Base-by-base conservation (phyloP, 2,797 vertebrate species). In the Oreortyx pictus region DNA sequence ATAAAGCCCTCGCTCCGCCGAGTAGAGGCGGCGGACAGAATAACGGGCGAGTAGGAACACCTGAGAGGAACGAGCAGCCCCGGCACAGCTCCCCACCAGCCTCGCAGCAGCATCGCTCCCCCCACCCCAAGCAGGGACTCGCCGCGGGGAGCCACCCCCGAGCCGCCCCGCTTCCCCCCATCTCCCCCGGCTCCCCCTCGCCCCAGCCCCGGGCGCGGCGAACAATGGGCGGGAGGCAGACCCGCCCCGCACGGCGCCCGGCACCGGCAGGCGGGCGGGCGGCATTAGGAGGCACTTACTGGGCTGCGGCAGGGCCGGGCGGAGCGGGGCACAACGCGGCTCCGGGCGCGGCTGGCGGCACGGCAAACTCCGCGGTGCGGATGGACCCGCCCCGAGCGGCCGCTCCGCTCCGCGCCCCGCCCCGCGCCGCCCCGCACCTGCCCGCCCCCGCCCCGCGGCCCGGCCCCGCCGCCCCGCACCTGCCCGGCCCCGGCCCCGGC, bases 271-370 rank as follows among this genome's bases (percentile, higher is more conserved):
- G 43, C 50, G 50, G 25, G 25, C 50, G 27, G 50, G 27, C 50
- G 50, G 27, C 50, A 29, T 24, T 25, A 50, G 9, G 50, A 52
- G 50, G 27, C 50, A 52, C 50, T 52, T 52, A 52, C 50, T 52
- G 50, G 50, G 50, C 50, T 52, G 50, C 50, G 50, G 50, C 50
- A 52, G 50, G 27, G 50, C 50, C 50, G 50, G 50, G 84, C 93
- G 37, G 59, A 71, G 52, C 57, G 47, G 50, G 50, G 82, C 93
- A 43, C 52, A 61, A 37, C 50, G 52, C 71, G 37, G 89, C 92
- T 92, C 66, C 88, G 84, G 74, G 92, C 89, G 68, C 93, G 92
- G 95, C 95, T 97, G 93, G 73, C 68, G 81, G 92, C 94, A 13
- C 66, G 10, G 71, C 60, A 14, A 86, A 85, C 86, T 87, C 78